phyloP scores from a whole-genome alignment of 2,888 invertebrate genomes.

The Epinotia nisella region DNA sequence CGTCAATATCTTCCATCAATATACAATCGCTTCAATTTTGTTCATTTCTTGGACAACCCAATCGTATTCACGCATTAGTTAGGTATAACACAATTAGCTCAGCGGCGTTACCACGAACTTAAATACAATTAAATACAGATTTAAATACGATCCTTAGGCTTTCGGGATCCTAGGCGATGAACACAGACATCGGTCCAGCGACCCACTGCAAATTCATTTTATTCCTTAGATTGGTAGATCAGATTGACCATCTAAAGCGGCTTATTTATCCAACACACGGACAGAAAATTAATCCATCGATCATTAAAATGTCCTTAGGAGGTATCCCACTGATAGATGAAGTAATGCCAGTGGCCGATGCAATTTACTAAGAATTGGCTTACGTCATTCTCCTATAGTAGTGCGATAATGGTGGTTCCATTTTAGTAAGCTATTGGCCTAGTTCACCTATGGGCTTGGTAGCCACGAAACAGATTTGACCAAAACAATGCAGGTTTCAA shows the following conservation, averaged over 20 bases:
- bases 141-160: too few relatives aligned
- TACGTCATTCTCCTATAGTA: constrained; percentile 68
- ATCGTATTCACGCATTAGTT: background rate
- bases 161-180: too few relatives aligned
- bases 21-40: background rate
- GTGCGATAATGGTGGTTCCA: constrained; percentile 73
- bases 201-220: background rate
- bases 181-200: background rate
- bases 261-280: constrained; percentile 51
- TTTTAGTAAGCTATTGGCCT: constrained; percentile 72
- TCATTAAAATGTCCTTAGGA: constrained; percentile 63
- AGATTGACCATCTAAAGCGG: constrained; percentile 13
- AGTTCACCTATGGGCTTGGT: constrained; percentile 70
- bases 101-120: too few relatives aligned
- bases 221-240: background rate
- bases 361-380: constrained; percentile 63
- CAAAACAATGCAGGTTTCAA: constrained; percentile 54
- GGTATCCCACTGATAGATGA: constrained; percentile 65
- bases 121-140: too few relatives aligned
- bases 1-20: constrained; percentile 15
- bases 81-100: background rate
- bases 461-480: constrained; percentile 70
- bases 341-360: constrained; percentile 61
- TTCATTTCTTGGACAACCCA: background rate
- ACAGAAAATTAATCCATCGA: constrained; percentile 50